Conservation (phyloP, 2,113 vertebrate species). For the Atrichornis clamosus region DNA sequence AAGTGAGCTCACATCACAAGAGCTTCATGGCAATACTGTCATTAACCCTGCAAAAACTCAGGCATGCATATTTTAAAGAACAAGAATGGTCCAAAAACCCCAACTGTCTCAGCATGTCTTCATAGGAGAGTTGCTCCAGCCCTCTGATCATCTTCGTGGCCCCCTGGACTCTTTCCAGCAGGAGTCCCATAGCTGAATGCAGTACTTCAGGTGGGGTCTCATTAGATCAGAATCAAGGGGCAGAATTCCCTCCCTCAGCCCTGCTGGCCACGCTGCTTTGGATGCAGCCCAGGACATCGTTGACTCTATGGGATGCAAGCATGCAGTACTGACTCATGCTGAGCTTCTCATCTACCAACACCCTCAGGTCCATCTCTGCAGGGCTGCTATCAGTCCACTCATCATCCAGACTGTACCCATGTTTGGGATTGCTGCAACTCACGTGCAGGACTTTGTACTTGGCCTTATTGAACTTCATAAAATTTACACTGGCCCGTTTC, state of each 20-base stretch:
- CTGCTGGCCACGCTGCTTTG: neutral
- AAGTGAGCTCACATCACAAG: neutral
- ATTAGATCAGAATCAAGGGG: accelerated
- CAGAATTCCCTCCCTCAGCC: neutral
- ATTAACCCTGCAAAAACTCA: neutral
- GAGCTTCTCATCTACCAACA: neutral
- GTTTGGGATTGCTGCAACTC: neutral
- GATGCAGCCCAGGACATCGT: accelerated
- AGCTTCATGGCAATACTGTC: neutral
- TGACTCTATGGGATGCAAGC: neutral
- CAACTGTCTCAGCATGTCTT: neutral
- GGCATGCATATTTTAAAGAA: neutral
- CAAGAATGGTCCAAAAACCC: neutral
- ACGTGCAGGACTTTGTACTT: neutral
- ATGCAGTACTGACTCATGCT: neutral
- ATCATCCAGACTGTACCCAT: neutral
- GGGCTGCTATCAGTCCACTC: neutral
- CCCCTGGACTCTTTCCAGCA: accelerated
- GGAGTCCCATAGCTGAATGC: neutral
- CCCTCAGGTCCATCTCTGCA: neutral
- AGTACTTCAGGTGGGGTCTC: neutral
- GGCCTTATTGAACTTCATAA: neutral
- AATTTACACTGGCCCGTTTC: neutral
- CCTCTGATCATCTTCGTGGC: neutral
- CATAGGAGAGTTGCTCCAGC: neutral